Evolutionary conservation across 2,113 vertebrate genomes (phyloP), one percentile per base, ranked within the genome.

Genomic region (Phocoena phocoena): DNA sequence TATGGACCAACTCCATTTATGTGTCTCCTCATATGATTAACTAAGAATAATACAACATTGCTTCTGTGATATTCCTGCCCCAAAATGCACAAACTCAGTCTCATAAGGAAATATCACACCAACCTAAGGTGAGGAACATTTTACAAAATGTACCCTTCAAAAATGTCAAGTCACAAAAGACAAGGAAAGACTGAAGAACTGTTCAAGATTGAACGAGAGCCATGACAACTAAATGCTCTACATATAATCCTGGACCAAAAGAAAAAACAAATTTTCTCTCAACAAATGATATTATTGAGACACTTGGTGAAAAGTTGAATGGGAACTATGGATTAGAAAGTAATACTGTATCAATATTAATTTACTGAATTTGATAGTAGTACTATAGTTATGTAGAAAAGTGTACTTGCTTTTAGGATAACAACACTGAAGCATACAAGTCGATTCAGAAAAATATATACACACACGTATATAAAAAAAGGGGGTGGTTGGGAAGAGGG

Each of bases 271-370:
- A 28, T 55, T 60, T 62, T 62, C 44, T 5, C 18, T 31, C 13
- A 67, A 15, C 88, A 83, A 96, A 83, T 23, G 3, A 63, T 79
- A 82, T 62, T 84, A 91, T 62, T 79, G 83, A 97, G 77, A 84
- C 14, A 96, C 76, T 58, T 95, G 55, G 25, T 92, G 62, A 96
- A 62, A 94, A 97, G 28, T 11, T 77, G 73, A 85, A 76, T 58
- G 55, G 33, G 15, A 55, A 81, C 70, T 79, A 60, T 91, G 77
- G 23, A 82, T 87, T 82, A 83, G 90, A 93, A 89, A 55, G 4
- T 50, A 93, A 90, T 65, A 58, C 44, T 63, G 8, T 55, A 36
- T 73, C 44, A 55, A 3, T 73, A 41, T 44, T 79, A 67, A 67
- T 81, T 88, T 81, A 71, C 15, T 87, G 73, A 80, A 90, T 90